These are phyloP conservation scores for Ormyrus nitidulus DNA, from an alignment of 2,888 invertebrate species.

Conservation along the genomic window DNA sequence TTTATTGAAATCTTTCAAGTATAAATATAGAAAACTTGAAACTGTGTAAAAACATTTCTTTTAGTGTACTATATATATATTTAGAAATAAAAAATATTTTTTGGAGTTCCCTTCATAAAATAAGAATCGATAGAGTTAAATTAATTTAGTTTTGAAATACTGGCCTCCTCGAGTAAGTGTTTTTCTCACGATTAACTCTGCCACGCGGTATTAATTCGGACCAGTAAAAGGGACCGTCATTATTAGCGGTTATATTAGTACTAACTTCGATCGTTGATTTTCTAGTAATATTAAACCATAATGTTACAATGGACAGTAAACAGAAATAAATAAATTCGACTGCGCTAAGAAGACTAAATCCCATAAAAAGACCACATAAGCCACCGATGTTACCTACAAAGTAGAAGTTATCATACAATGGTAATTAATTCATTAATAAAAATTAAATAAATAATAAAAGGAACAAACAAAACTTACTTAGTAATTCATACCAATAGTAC, in stretches of 20 bases:
- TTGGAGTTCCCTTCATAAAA: too few species aligned
- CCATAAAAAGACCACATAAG: conserved; percentile 80
- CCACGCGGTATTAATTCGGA: conserved; percentile 27
- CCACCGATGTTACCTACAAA: conserved; percentile 81
- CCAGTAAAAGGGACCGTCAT: conserved; percentile 34
- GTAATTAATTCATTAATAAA: too few species aligned
- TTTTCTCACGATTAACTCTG: neutral
- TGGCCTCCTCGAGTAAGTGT: too few species aligned
- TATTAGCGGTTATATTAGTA: neutral
- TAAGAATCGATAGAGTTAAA: too few species aligned
- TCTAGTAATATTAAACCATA: neutral
- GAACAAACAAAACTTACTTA: conserved; percentile 67
- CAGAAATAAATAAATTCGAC: conserved; percentile 80
- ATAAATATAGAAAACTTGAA: too few species aligned
- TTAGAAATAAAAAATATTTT: too few species aligned
- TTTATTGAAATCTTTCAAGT: too few species aligned
- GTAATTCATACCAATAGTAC: conserved; percentile 71
- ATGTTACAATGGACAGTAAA: conserved; percentile 63
- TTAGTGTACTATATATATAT: too few species aligned
- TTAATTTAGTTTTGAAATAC: too few species aligned
- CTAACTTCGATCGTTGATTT: neutral
- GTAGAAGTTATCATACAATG: too few species aligned
- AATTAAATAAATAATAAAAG: too few species aligned
- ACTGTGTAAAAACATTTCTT: too few species aligned
- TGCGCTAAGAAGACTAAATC: conserved; percentile 80